Base-by-base conservation (phyloP, 1,140 invertebrate species). In the Matsumurasca onukii region DNA sequence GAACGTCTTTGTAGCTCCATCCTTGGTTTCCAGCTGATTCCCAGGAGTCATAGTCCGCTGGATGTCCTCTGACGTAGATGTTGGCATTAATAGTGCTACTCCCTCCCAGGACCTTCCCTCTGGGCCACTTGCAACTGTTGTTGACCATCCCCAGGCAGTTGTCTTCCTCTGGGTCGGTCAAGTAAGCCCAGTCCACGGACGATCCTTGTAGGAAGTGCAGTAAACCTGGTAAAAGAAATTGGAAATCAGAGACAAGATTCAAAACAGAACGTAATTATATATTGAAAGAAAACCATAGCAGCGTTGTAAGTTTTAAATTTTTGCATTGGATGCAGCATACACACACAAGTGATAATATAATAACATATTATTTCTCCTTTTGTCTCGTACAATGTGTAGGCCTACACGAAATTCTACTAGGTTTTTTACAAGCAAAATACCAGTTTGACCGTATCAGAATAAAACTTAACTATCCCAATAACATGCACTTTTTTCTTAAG, bases 121-220 rank as follows among this genome's bases (percentile, higher is more conserved):
- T 59, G 1, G 72, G 67, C 29, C 89, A 82, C 70, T 87, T 88
- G 76, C 90, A 92, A 1, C 86, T 45, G 20, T 45, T 45, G 9
- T 65, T 62, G 2, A 69, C 68, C 31, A 77, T 81, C 31, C 85
- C 85, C 52, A 85, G 80, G 66, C 82, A 82, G 1, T 80, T 77
- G 17, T 77, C 68, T 62, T 78, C 78, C 70, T 91, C 85, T 2
- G 86, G 86, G 66, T 89, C 87, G 1, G 90, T 89, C 71, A 80
- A 84, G 71, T 92, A 93, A 9, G 86, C 84, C 91, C 91, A 93
- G 78, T 92, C 93, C 70, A 86, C 86, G 31, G 81, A 80, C 0
- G 88, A 91, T 66, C 76, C 61, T 71, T 83, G 83, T 69, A 85
- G 80, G 61, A 82, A 80, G 48, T 79, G 79, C 0, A 86, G 86